Evolutionary conservation across 2,888 invertebrate genomes (phyloP).

Genomic region (Endomychus coccineus): DNA sequence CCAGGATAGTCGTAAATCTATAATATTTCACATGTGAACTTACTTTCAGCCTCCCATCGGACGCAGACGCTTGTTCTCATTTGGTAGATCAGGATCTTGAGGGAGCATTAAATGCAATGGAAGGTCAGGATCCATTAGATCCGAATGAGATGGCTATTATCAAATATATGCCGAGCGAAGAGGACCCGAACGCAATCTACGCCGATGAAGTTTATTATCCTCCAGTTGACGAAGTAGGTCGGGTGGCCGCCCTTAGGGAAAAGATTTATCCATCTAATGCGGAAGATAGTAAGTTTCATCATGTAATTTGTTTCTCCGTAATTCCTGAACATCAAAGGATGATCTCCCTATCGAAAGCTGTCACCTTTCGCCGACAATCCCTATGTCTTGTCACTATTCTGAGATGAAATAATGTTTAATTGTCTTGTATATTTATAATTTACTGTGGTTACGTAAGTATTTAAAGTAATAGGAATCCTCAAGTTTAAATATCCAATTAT

Average conservation of each 20-base stretch:
- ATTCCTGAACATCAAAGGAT: not conserved
- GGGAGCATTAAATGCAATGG: conserved; percentile 47
- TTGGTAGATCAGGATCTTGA: conserved; percentile 49
- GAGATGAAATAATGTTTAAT: no score
- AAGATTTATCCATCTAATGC: conserved; percentile 50
- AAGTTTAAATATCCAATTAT: no score
- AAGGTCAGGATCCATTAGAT: conserved; percentile 49
- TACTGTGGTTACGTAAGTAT: no score
- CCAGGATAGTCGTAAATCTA: no score
- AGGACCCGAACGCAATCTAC: conserved; percentile 57
- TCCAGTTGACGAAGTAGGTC: conserved; percentile 47
- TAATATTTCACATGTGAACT: no score
- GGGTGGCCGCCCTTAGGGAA: conserved; percentile 37
- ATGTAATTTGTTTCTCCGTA: not conserved
- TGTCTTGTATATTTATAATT: no score
- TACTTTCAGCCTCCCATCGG: conserved; percentile 41
- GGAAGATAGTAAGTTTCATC: conserved; percentile 34
- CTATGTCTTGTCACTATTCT: no score
- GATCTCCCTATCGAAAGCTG: no score
- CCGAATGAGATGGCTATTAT: conserved; percentile 70
- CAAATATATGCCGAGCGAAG: conserved; percentile 64
- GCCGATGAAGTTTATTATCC: conserved; percentile 79
- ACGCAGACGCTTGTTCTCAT: conserved; percentile 44
- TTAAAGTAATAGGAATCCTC: no score
- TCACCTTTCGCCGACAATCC: no score